Percentiles rank a stretch among this genome's conserved stretches.
These are phyloP conservation scores for Eupithecia inturbata DNA, from an alignment of 2,888 invertebrate genomes.

Conservation along the genomic window DNA sequence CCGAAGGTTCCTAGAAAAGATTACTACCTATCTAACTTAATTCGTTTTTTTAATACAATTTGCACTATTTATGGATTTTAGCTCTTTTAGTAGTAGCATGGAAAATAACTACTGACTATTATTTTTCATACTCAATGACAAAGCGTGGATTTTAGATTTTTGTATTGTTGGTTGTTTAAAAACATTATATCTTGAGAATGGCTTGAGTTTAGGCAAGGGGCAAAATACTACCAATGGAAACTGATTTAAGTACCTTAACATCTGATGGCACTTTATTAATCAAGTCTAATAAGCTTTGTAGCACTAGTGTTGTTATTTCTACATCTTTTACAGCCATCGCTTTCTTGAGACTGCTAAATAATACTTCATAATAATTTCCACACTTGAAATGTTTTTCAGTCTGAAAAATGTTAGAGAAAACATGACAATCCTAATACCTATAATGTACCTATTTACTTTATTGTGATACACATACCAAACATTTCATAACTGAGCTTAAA, in stretches of 20 bases:
- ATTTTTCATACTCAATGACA: not conserved
- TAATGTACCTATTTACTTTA: not conserved
- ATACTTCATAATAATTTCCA: constrained; percentile 76
- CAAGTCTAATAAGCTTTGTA: constrained; percentile 58
- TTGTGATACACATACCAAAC: constrained; percentile 60
- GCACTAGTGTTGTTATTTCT: constrained; percentile 59
- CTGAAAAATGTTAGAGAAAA: constrained; percentile 42
- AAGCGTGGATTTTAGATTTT: not conserved
- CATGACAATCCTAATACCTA: not conserved
- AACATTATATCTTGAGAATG: too few species aligned
- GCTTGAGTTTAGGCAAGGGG: not conserved
- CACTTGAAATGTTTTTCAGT: constrained; percentile 54
- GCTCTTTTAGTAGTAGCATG: too few species aligned
- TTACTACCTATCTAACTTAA: too few species aligned
- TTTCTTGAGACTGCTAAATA: constrained; percentile 64
- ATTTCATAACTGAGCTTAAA: constrained; percentile 59
- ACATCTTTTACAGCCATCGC: constrained; percentile 61
- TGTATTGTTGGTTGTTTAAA: too few species aligned
- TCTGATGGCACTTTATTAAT: constrained; percentile 58
- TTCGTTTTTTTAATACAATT: too few species aligned
- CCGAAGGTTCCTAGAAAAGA: too few species aligned
- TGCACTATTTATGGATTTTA: too few species aligned
- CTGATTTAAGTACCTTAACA: constrained; percentile 54
- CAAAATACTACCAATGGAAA: not conserved
- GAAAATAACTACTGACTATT: too few species aligned